These are phyloP conservation scores for Drosophila mimica DNA, from an alignment of 2,888 invertebrate genomes.

Conservation along the genomic window DNA sequence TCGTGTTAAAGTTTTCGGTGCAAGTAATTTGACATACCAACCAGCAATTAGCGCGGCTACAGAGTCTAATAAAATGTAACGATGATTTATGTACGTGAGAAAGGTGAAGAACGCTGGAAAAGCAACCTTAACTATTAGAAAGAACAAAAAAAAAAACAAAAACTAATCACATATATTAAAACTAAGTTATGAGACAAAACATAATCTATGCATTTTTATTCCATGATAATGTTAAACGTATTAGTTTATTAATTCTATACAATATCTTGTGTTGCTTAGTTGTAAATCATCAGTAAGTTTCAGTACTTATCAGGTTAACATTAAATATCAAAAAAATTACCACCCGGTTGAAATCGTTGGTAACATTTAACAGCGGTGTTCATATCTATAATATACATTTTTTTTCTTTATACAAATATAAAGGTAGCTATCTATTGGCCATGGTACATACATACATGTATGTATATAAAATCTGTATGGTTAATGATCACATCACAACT, in stretches of 20 bases:
- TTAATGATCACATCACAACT: conserved; percentile 45
- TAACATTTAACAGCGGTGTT: conserved; percentile 60
- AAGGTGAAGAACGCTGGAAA: conserved; percentile 43
- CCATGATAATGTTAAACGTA: conserved; percentile 24
- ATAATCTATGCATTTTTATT: conserved; percentile 56
- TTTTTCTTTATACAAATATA: conserved; percentile 3
- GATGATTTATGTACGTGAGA: conserved; percentile 36
- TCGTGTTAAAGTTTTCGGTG: conserved; percentile 64
- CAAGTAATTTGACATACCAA: conserved; percentile 55
- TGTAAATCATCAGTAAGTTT: conserved; percentile 37
- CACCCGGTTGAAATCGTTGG: conserved; percentile 58
- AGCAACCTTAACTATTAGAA: conserved; percentile 74
- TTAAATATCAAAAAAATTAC: conserved; percentile 58
- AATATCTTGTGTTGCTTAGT: conserved; percentile 20
- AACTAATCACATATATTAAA: conserved; percentile 56
- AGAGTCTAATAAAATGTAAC: conserved; percentile 70
- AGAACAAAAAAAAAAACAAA: conserved; percentile 24
- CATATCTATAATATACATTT: conserved; percentile 17
- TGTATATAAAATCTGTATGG: conserved; percentile 17
- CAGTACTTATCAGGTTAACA: conserved; percentile 53
- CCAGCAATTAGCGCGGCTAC: conserved; percentile 58
- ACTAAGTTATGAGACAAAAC: conserved; percentile 69
- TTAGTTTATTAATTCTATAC: conserved; percentile 24
- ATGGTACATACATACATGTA: conserved; percentile 14
- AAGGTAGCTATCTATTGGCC: conserved; percentile 26